Base-by-base conservation (phyloP, 2,888 invertebrate species). In the Chydorus sphaericus region DNA sequence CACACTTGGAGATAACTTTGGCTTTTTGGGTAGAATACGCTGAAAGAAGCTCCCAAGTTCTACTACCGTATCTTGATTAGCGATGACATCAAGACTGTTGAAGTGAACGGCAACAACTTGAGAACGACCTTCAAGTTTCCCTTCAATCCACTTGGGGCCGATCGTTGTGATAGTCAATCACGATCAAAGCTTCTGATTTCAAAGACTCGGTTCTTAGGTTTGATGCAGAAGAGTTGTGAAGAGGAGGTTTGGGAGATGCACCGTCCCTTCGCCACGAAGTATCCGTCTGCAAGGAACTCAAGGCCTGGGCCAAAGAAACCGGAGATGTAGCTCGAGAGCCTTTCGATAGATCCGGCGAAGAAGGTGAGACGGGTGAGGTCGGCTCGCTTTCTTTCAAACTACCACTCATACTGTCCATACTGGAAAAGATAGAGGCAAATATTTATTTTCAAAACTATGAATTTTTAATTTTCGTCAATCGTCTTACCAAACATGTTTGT, bases 371-470 rank as follows among this genome's bases (percentile, higher is more conserved):
- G 1, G 92, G 93, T 1, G 91, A 91, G 50, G 85, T 87, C 6
- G 92, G 89, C 70, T 92, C 90, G 65, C 91, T 92, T 67, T 90
- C 92, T 62, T 83, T 78, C 61, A 94, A 78, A 69, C 91, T 91
- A 55, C 94, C 93, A 60, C 92, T 93, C 61, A 85, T 80, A 59
- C 88, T 90, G 72, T 94, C 93, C 86, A 94, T 88, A 4, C 88
- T 87, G 68, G n/a, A n/a, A n/a, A n/a, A n/a, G n/a, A n/a, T n/a
- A n/a, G n/a, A n/a, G n/a, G 28, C 66, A 65, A 16, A 58, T 57
- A 39, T 16, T 3, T 28, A 48, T 10, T 14, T 16, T 7, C n/a
- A 14, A 16, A 2, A 2, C 30, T 10, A 29, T 8, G 28, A 7
- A 8, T 29, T 16, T 14, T 38, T 30, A 18, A 26, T 20, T 0